Conservation (phyloP, 2,797 vertebrate species). For the Hydrophis major region DNA sequence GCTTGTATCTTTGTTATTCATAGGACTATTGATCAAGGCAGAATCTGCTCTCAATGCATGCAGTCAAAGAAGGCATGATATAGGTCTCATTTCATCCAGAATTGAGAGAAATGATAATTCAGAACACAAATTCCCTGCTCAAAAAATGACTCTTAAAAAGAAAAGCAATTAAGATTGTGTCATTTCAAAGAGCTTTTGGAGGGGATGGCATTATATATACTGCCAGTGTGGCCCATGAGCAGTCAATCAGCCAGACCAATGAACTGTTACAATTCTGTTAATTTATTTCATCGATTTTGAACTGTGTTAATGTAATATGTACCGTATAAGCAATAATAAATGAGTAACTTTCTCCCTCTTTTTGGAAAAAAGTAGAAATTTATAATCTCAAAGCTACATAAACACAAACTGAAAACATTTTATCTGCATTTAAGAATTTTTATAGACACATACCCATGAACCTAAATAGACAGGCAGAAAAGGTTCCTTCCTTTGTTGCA, state of each 20-base stretch:
- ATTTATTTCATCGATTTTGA: background rate
- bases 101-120: background rate
- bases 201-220: background rate
- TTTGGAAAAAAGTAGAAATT: background rate
- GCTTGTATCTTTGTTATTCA: background rate
- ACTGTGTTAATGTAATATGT: background rate
- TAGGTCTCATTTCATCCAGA: background rate
- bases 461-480: constrained; percentile 89
- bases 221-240: background rate
- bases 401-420: background rate
- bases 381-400: background rate
- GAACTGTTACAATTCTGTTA: background rate
- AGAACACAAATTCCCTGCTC: background rate
- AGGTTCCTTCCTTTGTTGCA: constrained; percentile 88
- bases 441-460: constrained; percentile 77
- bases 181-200: background rate
- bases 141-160: background rate
- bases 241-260: background rate
- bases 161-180: background rate
- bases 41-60: background rate
- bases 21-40: background rate
- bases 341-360: background rate
- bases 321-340: background rate
- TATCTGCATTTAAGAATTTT: background rate
- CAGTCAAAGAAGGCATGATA: background rate